phyloP scores from a whole-genome alignment of 2,797 vertebrate genomes.

The Antennarius maculatus region DNA sequence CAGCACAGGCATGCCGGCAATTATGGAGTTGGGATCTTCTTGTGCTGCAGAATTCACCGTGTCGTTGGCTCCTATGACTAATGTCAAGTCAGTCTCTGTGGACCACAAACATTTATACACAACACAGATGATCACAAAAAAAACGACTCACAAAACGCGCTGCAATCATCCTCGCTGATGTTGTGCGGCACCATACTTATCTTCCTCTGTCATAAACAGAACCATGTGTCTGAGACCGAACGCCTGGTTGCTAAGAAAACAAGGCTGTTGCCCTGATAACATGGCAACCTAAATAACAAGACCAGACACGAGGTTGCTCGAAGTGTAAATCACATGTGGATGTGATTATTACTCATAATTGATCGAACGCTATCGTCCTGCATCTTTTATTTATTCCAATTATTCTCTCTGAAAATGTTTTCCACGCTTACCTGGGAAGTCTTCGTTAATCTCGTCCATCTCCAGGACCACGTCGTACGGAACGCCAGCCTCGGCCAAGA shows the following conservation, averaged over 20 bases:
- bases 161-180: conserved; percentile 14
- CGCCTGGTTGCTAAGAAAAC: conserved; percentile 70
- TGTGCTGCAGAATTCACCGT: conserved; percentile 83
- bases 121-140: conserved; percentile 12
- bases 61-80: conserved; percentile 83
- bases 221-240: conserved; percentile 65
- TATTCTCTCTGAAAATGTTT: background rate
- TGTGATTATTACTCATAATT: conserved; percentile 35
- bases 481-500: conserved; percentile 85
- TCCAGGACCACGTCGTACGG: conserved; percentile 86
- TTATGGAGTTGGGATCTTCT: conserved; percentile 83
- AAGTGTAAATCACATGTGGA: conserved; percentile 39
- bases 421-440: conserved; percentile 81
- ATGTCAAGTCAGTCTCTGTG: conserved; percentile 81
- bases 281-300: conserved; percentile 61
- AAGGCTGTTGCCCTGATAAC: conserved; percentile 64
- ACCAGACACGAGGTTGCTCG: conserved; percentile 46
- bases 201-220: conserved; percentile 68
- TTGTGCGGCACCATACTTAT: conserved; percentile 47
- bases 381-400: conserved; percentile 3
- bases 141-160: conserved; percentile 8
- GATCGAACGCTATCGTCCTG: conserved; percentile 18
- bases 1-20: conserved; percentile 79
- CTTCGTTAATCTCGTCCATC: conserved; percentile 88
- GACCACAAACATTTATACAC: conserved; percentile 30